phyloP scores from a whole-genome alignment of 2,113 vertebrate species.

The Xiphorhynchus elegans region DNA sequence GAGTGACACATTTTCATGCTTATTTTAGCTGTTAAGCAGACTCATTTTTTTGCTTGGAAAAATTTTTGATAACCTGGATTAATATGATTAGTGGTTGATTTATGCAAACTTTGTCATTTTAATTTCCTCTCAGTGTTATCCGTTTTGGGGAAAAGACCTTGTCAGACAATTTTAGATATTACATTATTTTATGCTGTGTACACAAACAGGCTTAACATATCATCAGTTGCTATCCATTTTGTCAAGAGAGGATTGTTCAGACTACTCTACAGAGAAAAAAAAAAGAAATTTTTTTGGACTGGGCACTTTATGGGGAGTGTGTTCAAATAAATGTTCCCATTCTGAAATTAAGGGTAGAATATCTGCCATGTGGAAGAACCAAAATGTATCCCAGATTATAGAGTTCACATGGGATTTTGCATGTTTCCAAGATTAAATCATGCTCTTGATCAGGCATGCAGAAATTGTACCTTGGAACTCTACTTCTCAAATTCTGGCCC shows the following conservation, averaged over 20 bases:
- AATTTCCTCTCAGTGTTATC: neutral
- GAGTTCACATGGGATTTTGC: neutral
- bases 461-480: rapidly evolving
- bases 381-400: neutral
- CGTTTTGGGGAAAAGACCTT: neutral
- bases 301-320: rapidly evolving
- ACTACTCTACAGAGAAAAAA: neutral
- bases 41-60: neutral
- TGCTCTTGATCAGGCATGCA: neutral
- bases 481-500: neutral
- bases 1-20: neutral
- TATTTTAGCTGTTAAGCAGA: neutral
- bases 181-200: neutral
- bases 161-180: neutral
- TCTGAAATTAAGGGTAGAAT: neutral
- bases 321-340: neutral
- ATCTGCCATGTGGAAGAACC: rapidly evolving
- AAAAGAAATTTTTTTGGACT: neutral
- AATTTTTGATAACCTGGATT: neutral
- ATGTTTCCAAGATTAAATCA: neutral
- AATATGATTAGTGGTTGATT: neutral
- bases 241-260: neutral
- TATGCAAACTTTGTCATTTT: neutral
- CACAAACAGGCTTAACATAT: neutral
- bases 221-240: neutral